These are phyloP conservation scores for Sinelater perroti DNA, from an alignment of 2,888 invertebrate species.

Conservation along the genomic window DNA sequence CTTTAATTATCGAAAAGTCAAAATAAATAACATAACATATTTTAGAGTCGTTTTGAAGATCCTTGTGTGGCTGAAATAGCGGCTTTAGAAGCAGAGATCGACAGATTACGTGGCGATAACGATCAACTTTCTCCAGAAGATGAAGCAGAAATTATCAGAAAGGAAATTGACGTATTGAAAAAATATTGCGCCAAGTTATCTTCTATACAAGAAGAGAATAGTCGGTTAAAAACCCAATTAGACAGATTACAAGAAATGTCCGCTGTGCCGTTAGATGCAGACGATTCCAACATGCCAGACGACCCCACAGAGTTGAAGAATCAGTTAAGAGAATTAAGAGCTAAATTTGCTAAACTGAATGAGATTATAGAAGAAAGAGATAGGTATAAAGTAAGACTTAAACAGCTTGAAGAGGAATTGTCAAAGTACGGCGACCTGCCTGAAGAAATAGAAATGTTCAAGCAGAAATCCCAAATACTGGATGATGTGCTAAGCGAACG, in stretches of 20 bases:
- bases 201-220: slow-evolving; percentile 53
- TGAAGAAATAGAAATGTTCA: slow-evolving; percentile 48
- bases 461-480: slow-evolving; percentile 46
- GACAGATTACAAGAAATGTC: slow-evolving; percentile 18
- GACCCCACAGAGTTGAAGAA: slow-evolving; percentile 17
- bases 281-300: not conserved
- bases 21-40: not conserved
- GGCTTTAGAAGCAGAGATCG: slow-evolving; percentile 51
- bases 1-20: not conserved
- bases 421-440: slow-evolving; percentile 46
- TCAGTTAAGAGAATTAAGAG: not conserved
- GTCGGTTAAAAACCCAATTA: slow-evolving; percentile 45
- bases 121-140: slow-evolving; percentile 47
- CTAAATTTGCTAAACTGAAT: slow-evolving; percentile 22
- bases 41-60: slow-evolving; percentile 25
- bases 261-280: slow-evolving; percentile 13
- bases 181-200: slow-evolving; percentile 54
- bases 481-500: slow-evolving; percentile 50
- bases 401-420: slow-evolving; percentile 49
- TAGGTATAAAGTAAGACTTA: slow-evolving; percentile 45
- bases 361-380: slow-evolving; percentile 50
- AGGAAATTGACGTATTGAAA: slow-evolving; percentile 54
- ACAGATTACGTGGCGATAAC: slow-evolving; percentile 44
- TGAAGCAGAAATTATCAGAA: slow-evolving; percentile 52
- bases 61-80: slow-evolving; percentile 46